phyloP scores from a whole-genome alignment of 2,113 vertebrate genomes.

The Pavo muticus region DNA sequence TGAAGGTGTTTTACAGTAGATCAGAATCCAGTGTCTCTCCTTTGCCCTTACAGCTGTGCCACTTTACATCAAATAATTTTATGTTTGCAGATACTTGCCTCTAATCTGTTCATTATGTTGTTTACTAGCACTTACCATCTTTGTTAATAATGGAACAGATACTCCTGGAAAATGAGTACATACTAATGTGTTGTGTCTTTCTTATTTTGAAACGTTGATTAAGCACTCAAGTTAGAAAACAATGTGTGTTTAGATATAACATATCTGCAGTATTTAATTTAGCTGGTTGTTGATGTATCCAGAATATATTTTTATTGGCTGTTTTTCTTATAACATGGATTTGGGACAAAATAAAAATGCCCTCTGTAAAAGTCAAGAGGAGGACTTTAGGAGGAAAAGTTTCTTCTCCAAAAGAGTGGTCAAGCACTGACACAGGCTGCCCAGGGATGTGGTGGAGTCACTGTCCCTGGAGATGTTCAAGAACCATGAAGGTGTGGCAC shows the following conservation, averaged over 20 bases:
- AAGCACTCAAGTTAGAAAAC: not conserved
- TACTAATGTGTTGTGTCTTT: not conserved
- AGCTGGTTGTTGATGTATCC: not conserved
- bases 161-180: not conserved
- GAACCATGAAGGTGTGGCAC: no score
- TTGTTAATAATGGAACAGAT: not conserved
- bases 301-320: not conserved
- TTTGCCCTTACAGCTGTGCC: not conserved
- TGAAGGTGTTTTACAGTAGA: not conserved
- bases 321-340: fast-evolving
- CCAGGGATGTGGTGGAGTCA: no score
- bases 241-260: not conserved
- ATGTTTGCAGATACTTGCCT: fast-evolving
- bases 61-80: not conserved
- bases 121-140: not conserved
- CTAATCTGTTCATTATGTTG: not conserved
- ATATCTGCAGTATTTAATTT: not conserved
- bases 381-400: no score
- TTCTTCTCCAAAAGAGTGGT: no score
- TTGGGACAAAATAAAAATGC: not conserved
- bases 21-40: not conserved
- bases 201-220: not conserved
- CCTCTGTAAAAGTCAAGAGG: no score
- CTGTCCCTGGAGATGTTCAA: no score
- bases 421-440: no score